Conservation (phyloP, 2,888 invertebrate species). For the Synanthedon myopaeformis region DNA sequence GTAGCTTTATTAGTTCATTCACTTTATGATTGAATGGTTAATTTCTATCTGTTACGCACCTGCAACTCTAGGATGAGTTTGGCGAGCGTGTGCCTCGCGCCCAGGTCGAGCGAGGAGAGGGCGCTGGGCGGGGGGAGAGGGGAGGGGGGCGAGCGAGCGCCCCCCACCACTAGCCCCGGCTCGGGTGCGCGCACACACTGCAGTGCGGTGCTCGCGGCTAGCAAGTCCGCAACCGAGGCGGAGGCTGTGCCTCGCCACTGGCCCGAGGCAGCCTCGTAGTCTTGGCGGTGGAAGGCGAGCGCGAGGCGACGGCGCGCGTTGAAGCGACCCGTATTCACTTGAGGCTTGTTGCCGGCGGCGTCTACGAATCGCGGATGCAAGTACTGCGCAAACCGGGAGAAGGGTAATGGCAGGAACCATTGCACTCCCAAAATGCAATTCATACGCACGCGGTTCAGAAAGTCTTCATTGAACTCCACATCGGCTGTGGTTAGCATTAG, state of each 20-base stretch:
- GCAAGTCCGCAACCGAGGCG: conserved; percentile 32
- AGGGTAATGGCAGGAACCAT: conserved; percentile 92
- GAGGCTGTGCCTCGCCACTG: conserved; percentile 8
- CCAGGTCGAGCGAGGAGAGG: conserved; percentile 46
- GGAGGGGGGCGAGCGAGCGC: conserved; percentile 17
- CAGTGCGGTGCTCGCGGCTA: conserved; percentile 57
- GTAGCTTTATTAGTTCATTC: too few relatives aligned
- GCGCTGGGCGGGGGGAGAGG: conserved; percentile 50
- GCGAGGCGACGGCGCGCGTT: conserved; percentile 79
- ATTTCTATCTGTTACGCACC: too few relatives aligned
- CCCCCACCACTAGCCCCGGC: conserved; percentile 71
- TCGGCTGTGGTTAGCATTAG: conserved; percentile 76
- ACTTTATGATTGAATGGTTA: too few relatives aligned
- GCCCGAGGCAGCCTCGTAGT: conserved; percentile 68
- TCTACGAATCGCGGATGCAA: conserved; percentile 76
- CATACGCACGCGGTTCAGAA: conserved; percentile 94
- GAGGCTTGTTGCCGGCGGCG: conserved; percentile 72
- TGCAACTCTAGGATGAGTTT: conserved; percentile 61
- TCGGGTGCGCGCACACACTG: conserved; percentile 85
- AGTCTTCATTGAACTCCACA: conserved; percentile 82
- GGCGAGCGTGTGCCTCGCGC: conserved; percentile 67
- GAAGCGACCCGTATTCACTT: conserved; percentile 80
- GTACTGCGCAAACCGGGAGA: conserved; percentile 86
- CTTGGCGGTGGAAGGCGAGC: conserved; percentile 85
- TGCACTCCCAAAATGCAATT: conserved; percentile 91